Base-by-base conservation (phyloP, 2,113 vertebrate genomes). In the Miniopterus natalensis region DNA sequence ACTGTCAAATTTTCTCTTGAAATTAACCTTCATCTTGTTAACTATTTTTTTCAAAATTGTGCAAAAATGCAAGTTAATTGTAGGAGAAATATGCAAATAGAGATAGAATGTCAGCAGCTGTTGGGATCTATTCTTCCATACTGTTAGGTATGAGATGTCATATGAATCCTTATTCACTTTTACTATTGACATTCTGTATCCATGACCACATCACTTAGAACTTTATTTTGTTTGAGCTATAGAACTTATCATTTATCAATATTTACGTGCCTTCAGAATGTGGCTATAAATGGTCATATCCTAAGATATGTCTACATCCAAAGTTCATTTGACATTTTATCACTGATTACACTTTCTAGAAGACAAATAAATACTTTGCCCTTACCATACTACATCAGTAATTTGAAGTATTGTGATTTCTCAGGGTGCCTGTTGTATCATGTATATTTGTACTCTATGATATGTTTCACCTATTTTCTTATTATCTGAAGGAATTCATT, bases 241-340 rank as follows among this genome's bases (percentile, higher is more conserved):
- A 87, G 40, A 92, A 53, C n/a, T 91, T 89, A 93, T 49, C 21
- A 77, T 55, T 95, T 71, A 84, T 92, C 65, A 96, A 87, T 95
- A 95, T 96, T 93, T 95, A 89, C 36, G 77, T 49, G 31, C 6
- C 21, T 49, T n/a, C 25, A 80, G 11, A 87, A 83, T 89, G 73
- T 92, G 86, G 6, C 20, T 94, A 0, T 74, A 93, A 63, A 29
- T 86, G 68, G 63, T 88, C 27, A 88, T 68, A 90, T 75, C 31
- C 49, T 86, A 71, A 78, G 47, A 93, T 57, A 84, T 51, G 10
- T 79, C 88, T 29, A 84, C 6, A 97, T 90, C 47, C 63, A 92
- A 93, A 86, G 70, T 89, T 95, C 92, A 92, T 65, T 84, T 95
- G 63, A 18, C 45, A 89, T 84, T 95, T 95, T 96, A 92, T 93